Evolutionary conservation across 1,140 invertebrate species (phyloP).

Genomic region (Asbolus verrucosus): DNA sequence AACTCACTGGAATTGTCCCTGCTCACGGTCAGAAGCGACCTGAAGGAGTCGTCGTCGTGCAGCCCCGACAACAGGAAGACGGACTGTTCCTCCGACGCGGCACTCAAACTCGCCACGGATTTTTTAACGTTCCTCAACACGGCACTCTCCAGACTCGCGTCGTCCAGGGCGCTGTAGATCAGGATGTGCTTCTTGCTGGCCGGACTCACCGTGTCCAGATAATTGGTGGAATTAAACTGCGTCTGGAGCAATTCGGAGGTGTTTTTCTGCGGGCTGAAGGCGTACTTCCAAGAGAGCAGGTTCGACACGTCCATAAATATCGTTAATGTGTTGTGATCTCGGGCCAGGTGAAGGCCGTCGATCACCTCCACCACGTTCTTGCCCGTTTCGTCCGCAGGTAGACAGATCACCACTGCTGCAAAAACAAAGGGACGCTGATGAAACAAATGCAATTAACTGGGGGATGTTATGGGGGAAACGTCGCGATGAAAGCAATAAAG

Average conservation of each 20-base stretch:
- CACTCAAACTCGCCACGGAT: constrained; percentile 11
- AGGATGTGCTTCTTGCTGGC: constrained; percentile 53
- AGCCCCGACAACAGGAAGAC: constrained; percentile 55
- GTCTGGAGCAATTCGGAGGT: neutral
- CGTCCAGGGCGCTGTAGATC: constrained; percentile 51
- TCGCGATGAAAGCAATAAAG: constrained; percentile 8
- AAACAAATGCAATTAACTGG: constrained; percentile 33
- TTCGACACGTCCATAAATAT: constrained; percentile 61
- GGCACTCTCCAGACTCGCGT: constrained; percentile 48
- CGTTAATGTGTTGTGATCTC: constrained; percentile 58
- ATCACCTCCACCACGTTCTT: constrained; percentile 53
- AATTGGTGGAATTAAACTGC: constrained; percentile 12
- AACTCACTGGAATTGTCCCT: constrained; percentile 53
- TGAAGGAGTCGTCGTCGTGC: constrained; percentile 52
- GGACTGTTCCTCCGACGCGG: constrained; percentile 1
- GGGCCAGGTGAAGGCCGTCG: constrained; percentile 55
- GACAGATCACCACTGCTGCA: constrained; percentile 61
- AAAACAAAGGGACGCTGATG: constrained; percentile 44
- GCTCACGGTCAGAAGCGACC: constrained; percentile 54
- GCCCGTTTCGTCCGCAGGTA: constrained; percentile 58
- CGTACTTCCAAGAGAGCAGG: constrained; percentile 58
- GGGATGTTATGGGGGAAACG: constrained; percentile 1
- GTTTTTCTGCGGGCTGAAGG: constrained; percentile 19
- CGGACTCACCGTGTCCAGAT: constrained; percentile 7
- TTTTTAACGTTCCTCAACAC: constrained; percentile 49